These are phyloP conservation scores for Micoletzkya japonica DNA, from an alignment of 2,888 invertebrate species.

Conservation along the genomic window DNA sequence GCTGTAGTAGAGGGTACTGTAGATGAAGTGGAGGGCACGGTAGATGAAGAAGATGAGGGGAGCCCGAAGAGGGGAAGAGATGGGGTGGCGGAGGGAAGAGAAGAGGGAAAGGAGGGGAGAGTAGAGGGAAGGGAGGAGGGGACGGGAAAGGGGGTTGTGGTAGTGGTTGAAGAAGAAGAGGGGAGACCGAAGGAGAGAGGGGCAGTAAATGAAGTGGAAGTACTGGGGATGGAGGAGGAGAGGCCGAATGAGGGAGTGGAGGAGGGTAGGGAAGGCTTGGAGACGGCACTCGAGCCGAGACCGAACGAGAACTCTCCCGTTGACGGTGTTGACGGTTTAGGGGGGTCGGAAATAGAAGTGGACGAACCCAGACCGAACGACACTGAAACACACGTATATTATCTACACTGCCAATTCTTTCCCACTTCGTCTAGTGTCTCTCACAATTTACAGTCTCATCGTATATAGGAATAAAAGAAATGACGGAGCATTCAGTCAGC, in stretches of 20 bases:
- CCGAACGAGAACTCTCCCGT: not conserved
- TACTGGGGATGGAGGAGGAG: not conserved
- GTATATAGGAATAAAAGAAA: not conserved
- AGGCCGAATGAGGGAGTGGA: not conserved
- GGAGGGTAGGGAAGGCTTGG: not conserved
- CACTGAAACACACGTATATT: not conserved
- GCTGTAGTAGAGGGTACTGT: not conserved
- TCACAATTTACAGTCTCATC: not conserved
- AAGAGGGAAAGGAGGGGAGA: not conserved
- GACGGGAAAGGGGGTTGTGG: not conserved
- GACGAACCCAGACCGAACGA: not conserved
- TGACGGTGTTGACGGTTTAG: too few relatives aligned
- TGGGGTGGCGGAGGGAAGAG: not conserved
- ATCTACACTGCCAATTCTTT: not conserved
- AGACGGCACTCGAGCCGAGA: not conserved
- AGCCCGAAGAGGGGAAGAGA: slow-evolving; percentile 8
- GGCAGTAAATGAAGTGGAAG: not conserved
- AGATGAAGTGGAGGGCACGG: not conserved
- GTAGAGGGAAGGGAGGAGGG: not conserved
- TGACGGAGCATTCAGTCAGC: not conserved
- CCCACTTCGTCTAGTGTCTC: not conserved
- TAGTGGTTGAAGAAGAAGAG: not conserved
- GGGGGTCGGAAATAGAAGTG: not conserved
- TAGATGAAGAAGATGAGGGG: not conserved
- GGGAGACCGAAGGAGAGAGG: not conserved